Base-by-base conservation (phyloP, 2,888 invertebrate species). In the Leistus spinibarbis region DNA sequence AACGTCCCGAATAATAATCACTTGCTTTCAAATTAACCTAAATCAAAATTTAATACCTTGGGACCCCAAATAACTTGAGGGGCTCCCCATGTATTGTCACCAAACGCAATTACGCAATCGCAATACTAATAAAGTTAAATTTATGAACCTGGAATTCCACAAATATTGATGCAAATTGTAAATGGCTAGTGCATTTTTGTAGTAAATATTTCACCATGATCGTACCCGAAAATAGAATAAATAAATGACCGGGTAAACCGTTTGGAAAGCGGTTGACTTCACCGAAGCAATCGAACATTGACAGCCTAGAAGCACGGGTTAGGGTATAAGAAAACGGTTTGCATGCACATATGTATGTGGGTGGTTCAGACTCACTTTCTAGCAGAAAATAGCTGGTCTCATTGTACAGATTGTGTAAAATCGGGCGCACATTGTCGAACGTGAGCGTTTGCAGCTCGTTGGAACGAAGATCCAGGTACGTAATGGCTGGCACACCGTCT, bases 381-480 rank as follows among this genome's bases (percentile, higher is more conserved):
- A 95, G 87, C 81, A 91, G 89, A 83, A 95, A 90, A 88, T 92
- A 91, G 84, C 93, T 92, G 82, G 90, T 90, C 80, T 86, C 88
- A 81, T 92, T 92, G 86, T 91, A 91, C 85, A 95, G 89, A 86
- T 93, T 93, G 84, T 91, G 91, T 85, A 93, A 88, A 85, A 95
- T 91, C 77, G 94, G 94, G 83, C 91, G 90, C 81, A 93, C 89
- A 82, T 93, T 93, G 83, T 92, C 92, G 84, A 90, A 91, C 81
- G 92, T 92, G 84, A 95, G 87, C 71, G 92, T 92, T 84, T 91
- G 91, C 81, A 95, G 89, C 80, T 89, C 88, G 85, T 95, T 95
- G 78, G 91, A 90, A 82, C 93, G 90, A 79, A 95, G 87, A 86
- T 95, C 94, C 81, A 95, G 87, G 79, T 92, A 91, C 81, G 90